Conservation (phyloP, 2,888 invertebrate species). For the Heliconius sara region DNA sequence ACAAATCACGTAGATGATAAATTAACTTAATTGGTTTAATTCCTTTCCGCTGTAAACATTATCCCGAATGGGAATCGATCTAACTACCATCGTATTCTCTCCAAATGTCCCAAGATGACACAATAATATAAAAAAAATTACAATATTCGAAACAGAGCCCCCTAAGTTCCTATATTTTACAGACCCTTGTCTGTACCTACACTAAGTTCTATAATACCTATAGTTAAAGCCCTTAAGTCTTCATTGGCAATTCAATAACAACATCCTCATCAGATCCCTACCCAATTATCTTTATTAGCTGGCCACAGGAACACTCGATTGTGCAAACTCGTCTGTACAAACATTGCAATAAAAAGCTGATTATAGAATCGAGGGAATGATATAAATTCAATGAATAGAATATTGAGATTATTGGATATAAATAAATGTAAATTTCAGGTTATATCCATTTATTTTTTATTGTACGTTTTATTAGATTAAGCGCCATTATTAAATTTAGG, state of each 20-base stretch:
- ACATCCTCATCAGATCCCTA: slow-evolving; percentile 26
- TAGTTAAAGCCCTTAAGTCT: background rate
- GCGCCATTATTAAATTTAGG: too few species aligned
- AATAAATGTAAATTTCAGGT: slow-evolving; percentile 1
- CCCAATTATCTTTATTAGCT: slow-evolving; percentile 27
- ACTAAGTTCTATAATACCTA: background rate
- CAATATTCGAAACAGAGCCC: background rate
- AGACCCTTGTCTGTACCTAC: background rate
- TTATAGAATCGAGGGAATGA: slow-evolving; percentile 6
- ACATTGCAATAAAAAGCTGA: slow-evolving; percentile 9
- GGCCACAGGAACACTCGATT: slow-evolving; percentile 22
- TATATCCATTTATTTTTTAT: background rate
- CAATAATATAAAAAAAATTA: background rate
- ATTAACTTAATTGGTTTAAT: too few species aligned
- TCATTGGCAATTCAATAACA: slow-evolving; percentile 21
- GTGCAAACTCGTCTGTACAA: slow-evolving; percentile 21
- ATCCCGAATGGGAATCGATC: background rate
- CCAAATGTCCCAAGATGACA: background rate
- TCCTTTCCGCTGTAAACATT: background rate
- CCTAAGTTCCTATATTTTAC: background rate
- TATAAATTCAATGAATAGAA: background rate
- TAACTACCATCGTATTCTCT: background rate
- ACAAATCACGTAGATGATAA: too few species aligned
- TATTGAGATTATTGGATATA: background rate
- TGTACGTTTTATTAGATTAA: too few species aligned